Percentiles rank a stretch among this genome's conserved stretches.
phyloP scores from a whole-genome alignment of 2,888 invertebrate genomes.

The Erebia ligea region DNA sequence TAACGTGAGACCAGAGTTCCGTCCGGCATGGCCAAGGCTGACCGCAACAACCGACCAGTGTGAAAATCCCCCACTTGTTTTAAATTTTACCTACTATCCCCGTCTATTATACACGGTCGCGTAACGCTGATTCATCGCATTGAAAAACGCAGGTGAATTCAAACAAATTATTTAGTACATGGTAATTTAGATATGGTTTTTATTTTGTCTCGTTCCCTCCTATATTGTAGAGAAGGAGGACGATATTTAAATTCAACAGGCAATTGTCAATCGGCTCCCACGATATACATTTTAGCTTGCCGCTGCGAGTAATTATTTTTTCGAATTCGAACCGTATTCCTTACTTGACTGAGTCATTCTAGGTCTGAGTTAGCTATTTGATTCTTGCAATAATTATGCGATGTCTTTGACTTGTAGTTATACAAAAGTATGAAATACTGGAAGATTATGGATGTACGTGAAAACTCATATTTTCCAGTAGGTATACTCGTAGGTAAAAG shows the following conservation, averaged over 20 bases:
- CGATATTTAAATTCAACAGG: conserved; percentile 38
- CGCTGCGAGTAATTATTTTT: conserved; percentile 15
- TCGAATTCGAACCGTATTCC: conserved; percentile 11
- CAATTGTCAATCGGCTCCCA: conserved; percentile 42
- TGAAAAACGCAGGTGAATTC: conserved; percentile 42
- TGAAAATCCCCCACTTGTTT: conserved; percentile 31
- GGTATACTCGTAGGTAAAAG: too few relatives aligned
- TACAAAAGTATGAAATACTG: background rate
- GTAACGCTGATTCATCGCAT: conserved; percentile 43
- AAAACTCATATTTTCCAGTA: too few relatives aligned
- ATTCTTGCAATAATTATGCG: background rate
- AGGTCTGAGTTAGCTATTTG: background rate
- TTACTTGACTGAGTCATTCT: conserved; percentile 5
- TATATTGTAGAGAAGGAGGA: conserved; percentile 35
- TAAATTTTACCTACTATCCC: conserved; percentile 21
- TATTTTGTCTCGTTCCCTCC: conserved; percentile 32
- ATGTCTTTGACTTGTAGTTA: background rate
- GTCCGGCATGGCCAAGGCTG: conserved; percentile 48
- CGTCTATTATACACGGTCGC: conserved; percentile 33
- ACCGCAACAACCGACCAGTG: conserved; percentile 42
- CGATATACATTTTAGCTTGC: conserved; percentile 31
- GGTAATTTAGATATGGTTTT: conserved; percentile 40
- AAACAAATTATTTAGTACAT: conserved; percentile 41
- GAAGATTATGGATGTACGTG: too few relatives aligned
- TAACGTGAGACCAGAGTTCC: conserved; percentile 49